Evolutionary conservation across 2,113 vertebrate genomes (phyloP), one percentile per base, ranked within the genome.

Genomic region (Calyptomena viridis): DNA sequence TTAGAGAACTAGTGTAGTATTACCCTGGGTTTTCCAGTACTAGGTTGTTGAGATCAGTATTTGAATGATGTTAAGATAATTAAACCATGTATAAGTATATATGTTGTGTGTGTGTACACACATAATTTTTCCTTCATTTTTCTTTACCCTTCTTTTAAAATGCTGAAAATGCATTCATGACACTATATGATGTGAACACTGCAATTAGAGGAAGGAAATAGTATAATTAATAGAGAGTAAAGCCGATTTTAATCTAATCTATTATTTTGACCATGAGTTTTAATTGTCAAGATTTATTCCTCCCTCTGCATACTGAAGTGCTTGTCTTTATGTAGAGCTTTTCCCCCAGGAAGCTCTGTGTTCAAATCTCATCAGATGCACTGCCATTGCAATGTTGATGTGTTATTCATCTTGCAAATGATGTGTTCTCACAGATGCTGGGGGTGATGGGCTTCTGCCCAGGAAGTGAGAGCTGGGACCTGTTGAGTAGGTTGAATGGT

Each of bases 1-100:
- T 93, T 93, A 53, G n/a, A 55, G 60, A 94, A 68, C n/a, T 91
- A 68, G 31, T 91, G 53, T 89, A 90, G 50, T 79, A 72, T 87
- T 78, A 95, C 13, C 35, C 37, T 84, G 58, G 60, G 33, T 73
- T 94, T 91, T 93, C 59, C 31, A 91, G 56, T 81, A 39, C 5
- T 9, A 63, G 46, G 4, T 35, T 93, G n/a, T 52, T 88, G 33
- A 89, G 88, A 91, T 40, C 35, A 55, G 49, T 68, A 53, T 83
- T 82, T 81, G 69, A 92, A 55, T 77, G 46, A 63, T 40, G 81
- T 80, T 49, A 74, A 58, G 33, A 60, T 74, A 89, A 78, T 84
- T 66, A 63, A 28, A 59, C 37, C 2, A 0, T 49, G 21, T 52
- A 12, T 47, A 15, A 84, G 15, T 75, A 7, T 35, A 63, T 52